phyloP scores from a whole-genome alignment of 1,140 invertebrate genomes.

The Zaprionus kolodkinae region DNA sequence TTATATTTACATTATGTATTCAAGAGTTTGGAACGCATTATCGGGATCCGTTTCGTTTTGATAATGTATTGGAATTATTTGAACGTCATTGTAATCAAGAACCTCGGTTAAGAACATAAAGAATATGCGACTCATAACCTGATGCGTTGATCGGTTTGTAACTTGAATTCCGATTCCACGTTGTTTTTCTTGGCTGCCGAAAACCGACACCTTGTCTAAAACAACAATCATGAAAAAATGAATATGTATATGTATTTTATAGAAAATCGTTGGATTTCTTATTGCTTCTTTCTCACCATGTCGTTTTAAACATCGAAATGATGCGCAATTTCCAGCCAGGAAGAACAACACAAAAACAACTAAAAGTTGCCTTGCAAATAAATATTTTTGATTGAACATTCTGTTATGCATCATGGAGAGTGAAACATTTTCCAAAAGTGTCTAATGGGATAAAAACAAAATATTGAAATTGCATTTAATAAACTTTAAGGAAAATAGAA shows the following conservation, averaged over 20 bases:
- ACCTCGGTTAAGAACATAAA: slow-evolving; percentile 88
- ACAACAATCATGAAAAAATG: too few species aligned
- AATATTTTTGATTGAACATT: slow-evolving; percentile 8
- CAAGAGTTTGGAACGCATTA: slow-evolving; percentile 33
- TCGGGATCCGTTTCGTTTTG: background rate
- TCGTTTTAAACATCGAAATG: slow-evolving; percentile 20
- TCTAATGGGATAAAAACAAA: slow-evolving; percentile 5
- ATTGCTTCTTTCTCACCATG: slow-evolving; percentile 23
- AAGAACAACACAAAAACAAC: background rate
- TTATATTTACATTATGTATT: slow-evolving; percentile 46
- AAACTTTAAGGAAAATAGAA: background rate
- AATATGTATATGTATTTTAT: background rate
- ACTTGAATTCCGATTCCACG: slow-evolving; percentile 84
- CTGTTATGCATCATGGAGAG: background rate
- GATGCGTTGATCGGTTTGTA: slow-evolving; percentile 86
- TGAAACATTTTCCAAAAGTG: background rate
- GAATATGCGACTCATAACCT: slow-evolving; percentile 87
- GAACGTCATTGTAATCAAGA: slow-evolving; percentile 87
- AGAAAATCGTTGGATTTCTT: background rate
- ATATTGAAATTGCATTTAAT: background rate
- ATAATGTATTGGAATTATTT: slow-evolving; percentile 81
- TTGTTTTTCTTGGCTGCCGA: background rate
- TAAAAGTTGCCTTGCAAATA: background rate
- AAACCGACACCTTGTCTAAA: background rate
- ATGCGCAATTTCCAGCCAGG: background rate